These are phyloP conservation scores for Idaea dimidiata DNA, from an alignment of 2,888 invertebrate genomes.

Conservation along the genomic window DNA sequence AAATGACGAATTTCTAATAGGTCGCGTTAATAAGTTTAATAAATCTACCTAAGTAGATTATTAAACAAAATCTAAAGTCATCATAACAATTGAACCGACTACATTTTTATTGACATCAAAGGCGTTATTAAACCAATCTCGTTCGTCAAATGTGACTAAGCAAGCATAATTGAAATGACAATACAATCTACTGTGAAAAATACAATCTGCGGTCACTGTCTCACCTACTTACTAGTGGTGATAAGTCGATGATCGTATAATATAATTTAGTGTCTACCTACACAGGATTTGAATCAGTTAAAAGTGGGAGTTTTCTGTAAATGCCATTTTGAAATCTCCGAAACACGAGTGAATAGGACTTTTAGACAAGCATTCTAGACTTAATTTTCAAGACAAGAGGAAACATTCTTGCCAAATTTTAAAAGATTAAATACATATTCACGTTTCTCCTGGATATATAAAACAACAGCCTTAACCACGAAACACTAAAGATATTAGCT, in stretches of 20 bases:
- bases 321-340: background rate
- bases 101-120: background rate
- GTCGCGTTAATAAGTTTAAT: background rate
- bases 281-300: background rate
- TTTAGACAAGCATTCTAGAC: no score
- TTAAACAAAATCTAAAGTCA: background rate
- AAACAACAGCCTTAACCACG: background rate
- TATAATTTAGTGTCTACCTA: background rate
- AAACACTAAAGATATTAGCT: background rate
- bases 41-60: background rate
- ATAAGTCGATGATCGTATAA: background rate
- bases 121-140: conserved; percentile 4
- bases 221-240: background rate
- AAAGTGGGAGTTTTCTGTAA: background rate
- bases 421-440: no score
- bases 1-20: background rate
- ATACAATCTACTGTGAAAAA: conserved; percentile 15
- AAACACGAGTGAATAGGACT: background rate
- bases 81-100: background rate
- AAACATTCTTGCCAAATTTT: no score
- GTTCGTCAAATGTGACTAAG: conserved; percentile 6
- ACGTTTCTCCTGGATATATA: no score
- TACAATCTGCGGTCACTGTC: background rate
- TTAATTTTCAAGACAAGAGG: no score
- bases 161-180: conserved; percentile 19